Conservation (phyloP, 2,113 vertebrate genomes). For the Neogobius melanostomus region DNA sequence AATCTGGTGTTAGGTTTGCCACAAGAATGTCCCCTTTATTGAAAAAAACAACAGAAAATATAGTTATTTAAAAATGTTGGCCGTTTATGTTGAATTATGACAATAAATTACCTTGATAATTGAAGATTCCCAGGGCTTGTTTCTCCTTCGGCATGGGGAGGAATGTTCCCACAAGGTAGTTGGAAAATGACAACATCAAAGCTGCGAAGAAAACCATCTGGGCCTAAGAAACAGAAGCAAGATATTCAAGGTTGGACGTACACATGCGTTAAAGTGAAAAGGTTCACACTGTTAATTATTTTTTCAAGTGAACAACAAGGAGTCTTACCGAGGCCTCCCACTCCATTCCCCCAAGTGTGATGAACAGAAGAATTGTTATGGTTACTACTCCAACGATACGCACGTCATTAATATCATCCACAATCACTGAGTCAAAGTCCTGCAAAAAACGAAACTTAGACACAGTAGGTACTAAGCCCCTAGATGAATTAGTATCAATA, state of each 20-base stretch:
- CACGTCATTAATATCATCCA: constrained; percentile 63
- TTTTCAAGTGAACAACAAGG: not conserved
- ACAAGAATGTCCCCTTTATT: constrained; percentile 71
- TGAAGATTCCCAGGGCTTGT: constrained; percentile 74
- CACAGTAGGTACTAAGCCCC: no score
- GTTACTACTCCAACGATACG: constrained; percentile 72
- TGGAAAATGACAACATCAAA: constrained; percentile 73
- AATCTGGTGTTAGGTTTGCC: constrained; percentile 67
- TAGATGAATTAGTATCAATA: no score
- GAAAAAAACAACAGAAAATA: not conserved
- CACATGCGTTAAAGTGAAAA: no score
- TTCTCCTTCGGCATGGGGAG: constrained; percentile 58
- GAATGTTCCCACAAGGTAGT: constrained; percentile 74
- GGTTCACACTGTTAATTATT: no score
- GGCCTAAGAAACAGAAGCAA: constrained; percentile 48
- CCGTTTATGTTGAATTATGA: not conserved
- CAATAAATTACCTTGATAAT: constrained; percentile 61
- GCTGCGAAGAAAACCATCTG: constrained; percentile 76
- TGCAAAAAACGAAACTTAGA: constrained; percentile 23
- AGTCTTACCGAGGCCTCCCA: constrained; percentile 75
- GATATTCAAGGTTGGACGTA: not conserved
- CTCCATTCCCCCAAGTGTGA: constrained; percentile 75
- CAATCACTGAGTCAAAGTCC: constrained; percentile 65
- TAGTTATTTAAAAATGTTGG: not conserved
- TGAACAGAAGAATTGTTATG: constrained; percentile 64